phyloP scores from a whole-genome alignment of 2,888 invertebrate species.

The Ypsolopha sequella region DNA sequence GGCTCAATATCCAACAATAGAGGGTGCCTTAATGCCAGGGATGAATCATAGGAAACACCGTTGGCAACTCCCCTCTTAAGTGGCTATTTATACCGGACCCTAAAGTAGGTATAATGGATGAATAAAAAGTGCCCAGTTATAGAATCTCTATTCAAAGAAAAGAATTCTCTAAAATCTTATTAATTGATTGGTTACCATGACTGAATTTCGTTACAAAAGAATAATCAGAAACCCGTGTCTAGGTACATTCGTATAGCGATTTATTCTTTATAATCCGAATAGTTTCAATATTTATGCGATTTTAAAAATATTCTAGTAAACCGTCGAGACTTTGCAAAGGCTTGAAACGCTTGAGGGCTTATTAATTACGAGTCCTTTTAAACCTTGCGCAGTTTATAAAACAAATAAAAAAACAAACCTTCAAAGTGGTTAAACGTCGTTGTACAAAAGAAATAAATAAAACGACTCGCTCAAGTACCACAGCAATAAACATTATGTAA shows the following conservation, averaged over 20 bases:
- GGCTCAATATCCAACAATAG: conserved; percentile 28
- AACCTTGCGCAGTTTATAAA: not conserved
- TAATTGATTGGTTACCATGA: too few species aligned
- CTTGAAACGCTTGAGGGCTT: conserved; percentile 17
- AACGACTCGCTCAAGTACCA: not conserved
- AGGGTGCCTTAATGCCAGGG: conserved; percentile 39
- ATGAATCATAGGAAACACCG: conserved; percentile 65
- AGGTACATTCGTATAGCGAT: too few species aligned
- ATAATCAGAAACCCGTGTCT: too few species aligned
- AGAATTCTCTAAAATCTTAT: too few species aligned
- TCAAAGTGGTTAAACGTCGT: conserved; percentile 1
- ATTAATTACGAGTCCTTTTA: conserved; percentile 17
- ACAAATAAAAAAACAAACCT: not conserved
- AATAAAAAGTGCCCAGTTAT: too few species aligned
- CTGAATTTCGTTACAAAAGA: too few species aligned
- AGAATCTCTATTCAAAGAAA: too few species aligned
- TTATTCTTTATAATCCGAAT: too few species aligned
- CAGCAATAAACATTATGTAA: not conserved
- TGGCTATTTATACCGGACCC: conserved; percentile 45
- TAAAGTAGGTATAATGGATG: conserved; percentile 19
- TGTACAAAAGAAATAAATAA: not conserved
- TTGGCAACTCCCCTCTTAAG: conserved; percentile 26
- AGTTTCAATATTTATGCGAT: too few species aligned
- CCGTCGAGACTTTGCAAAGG: not conserved
- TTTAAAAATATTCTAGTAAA: too few species aligned